Base-by-base conservation (phyloP, 2,888 invertebrate genomes). In the Pristionchus exspectatus region DNA sequence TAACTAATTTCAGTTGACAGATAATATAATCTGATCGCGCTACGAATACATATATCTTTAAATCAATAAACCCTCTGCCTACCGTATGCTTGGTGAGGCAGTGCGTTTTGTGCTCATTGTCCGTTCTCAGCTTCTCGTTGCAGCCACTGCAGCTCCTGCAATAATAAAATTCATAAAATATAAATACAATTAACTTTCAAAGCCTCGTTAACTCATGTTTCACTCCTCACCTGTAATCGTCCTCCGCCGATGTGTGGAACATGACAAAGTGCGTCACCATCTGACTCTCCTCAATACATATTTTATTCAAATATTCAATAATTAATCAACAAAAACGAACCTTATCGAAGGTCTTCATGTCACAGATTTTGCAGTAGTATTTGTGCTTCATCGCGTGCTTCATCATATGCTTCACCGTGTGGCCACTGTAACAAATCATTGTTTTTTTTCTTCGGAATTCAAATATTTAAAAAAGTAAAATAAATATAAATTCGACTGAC, bases 281-380 rank as follows among this genome's bases (percentile, higher is more conserved):
- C 33, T 56, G 59, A 18, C 24, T 56, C 84, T 59, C 59, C 84
- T 59, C 59, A 4, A 38, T 33, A 44, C 38, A 77, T 38, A 10
- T 77, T 44, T 44, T 44, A 44, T 21, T 69, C 30, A 30, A 66
- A 66, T 66, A 27, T 27, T 1, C 4, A 12, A 10, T 12, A 69
- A 69, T 30, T 30, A 74, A 74, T 74, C 44, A 74, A 24, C 27
- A 21, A 10, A 54, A 24, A 33, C 81, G 10, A 27, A 54, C 81
- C 50, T 54, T 21, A n/a, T 50, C n/a, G 81, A 54, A 54, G 27
- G 9, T 9, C 50, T 44, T n/a, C 81, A 81, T 44, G 24, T 72
- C 69, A n/a, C 81, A 81, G 24, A 81, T 81, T 54, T 81, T 81
- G 81, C 81, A 81, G 81, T 81, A 81, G 81, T 44, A 81, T 5